Conservation (phyloP, 2,888 invertebrate species). For the Cryptocheilus praepositus region DNA sequence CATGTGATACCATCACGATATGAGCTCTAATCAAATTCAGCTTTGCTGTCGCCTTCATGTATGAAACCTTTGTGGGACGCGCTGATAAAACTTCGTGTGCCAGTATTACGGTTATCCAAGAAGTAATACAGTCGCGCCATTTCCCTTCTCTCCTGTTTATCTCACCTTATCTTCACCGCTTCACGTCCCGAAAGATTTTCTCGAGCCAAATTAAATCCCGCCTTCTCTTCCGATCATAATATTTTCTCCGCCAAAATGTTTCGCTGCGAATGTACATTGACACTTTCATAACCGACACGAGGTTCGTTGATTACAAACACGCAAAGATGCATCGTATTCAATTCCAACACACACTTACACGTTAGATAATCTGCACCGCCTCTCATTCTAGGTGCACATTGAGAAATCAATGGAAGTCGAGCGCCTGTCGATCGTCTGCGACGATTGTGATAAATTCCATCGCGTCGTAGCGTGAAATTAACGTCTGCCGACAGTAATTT, state of each 20-base stretch:
- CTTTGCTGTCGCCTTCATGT: slow-evolving; percentile 2
- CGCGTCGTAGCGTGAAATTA: too few relatives aligned
- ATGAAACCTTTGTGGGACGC: neutral
- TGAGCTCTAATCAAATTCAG: neutral
- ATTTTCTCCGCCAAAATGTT: neutral
- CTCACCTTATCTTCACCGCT: neutral
- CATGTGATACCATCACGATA: too few relatives aligned
- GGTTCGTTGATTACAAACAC: neutral
- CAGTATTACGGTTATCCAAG: slow-evolving; percentile 21
- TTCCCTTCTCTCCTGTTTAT: neutral
- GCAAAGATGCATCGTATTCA: too few relatives aligned
- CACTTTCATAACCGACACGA: slow-evolving; percentile 37
- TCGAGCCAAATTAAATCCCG: slow-evolving; percentile 39
- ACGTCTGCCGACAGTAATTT: too few relatives aligned
- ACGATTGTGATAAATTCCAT: too few relatives aligned
- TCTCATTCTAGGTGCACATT: too few relatives aligned
- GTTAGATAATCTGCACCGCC: too few relatives aligned
- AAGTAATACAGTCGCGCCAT: slow-evolving; percentile 16
- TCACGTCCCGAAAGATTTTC: slow-evolving; percentile 15
- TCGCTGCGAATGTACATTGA: slow-evolving; percentile 34
- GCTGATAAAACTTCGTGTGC: slow-evolving; percentile 27
- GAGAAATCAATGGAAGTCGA: too few relatives aligned
- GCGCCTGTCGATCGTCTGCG: too few relatives aligned
- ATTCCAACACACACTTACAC: neutral
- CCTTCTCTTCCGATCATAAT: neutral